Conservation (phyloP, 2,888 invertebrate genomes). For the Nephrotoma flavescens region DNA sequence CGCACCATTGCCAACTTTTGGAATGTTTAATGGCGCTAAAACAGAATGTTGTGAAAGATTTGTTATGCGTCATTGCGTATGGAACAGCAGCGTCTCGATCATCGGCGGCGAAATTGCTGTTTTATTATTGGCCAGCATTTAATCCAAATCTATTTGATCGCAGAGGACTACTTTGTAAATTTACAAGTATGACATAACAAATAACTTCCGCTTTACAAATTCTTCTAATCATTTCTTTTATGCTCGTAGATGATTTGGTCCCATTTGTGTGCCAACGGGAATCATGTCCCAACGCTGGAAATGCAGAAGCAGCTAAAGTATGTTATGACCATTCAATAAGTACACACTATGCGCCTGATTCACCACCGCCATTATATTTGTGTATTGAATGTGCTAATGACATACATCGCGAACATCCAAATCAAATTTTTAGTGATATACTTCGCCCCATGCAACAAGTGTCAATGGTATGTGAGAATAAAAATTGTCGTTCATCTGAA, state of each 20-base stretch:
- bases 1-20: conserved; percentile 89
- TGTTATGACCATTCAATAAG: conserved; percentile 89
- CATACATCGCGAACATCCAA: conserved; percentile 74
- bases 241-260: conserved; percentile 47
- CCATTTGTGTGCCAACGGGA: conserved; percentile 83
- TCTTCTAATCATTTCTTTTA: conserved; percentile 9
- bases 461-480: conserved; percentile 91
- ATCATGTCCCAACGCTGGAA: conserved; percentile 75
- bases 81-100: conserved; percentile 86
- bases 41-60: conserved; percentile 77
- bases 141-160: conserved; percentile 87
- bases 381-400: conserved; percentile 94
- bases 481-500: conserved; percentile 86
- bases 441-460: conserved; percentile 89
- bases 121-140: conserved; percentile 98
- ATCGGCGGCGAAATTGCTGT: conserved; percentile 92
- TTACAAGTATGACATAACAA: conserved; percentile 50
- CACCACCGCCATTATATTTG: conserved; percentile 86
- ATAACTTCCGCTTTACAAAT: neutral
- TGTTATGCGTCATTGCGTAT: conserved; percentile 90
- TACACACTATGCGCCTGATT: conserved; percentile 69
- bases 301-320: conserved; percentile 80
- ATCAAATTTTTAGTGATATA: conserved; percentile 73
- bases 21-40: conserved; percentile 94
- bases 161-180: conserved; percentile 72